Percentiles rank a stretch among this genome's conserved stretches.
phyloP scores from a whole-genome alignment of 1,140 invertebrate genomes.

The Riptortus pedestris region DNA sequence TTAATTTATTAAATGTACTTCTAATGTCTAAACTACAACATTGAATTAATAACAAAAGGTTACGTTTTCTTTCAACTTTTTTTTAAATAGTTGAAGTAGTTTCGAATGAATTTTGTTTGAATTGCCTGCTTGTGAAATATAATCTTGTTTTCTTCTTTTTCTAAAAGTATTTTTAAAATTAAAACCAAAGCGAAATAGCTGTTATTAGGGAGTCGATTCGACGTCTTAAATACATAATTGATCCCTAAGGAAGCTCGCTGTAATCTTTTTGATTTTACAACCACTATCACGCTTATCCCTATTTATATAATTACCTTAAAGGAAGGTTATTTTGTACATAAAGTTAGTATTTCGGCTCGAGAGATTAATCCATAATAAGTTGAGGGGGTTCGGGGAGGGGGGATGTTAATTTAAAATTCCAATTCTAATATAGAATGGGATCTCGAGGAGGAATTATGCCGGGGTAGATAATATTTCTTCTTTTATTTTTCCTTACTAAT shows the following conservation, averaged over 20 bases:
- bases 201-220: constrained; percentile 9
- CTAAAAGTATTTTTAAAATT: constrained; percentile 12
- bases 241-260: background rate
- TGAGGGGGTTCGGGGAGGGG: background rate
- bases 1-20: background rate
- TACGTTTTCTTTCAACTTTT: background rate
- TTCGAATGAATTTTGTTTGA: background rate
- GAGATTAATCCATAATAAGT: constrained; percentile 11
- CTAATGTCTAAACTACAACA: background rate
- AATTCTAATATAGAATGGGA: background rate
- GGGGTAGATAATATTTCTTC: too few relatives aligned
- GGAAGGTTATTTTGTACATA: constrained; percentile 3
- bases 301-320: constrained; percentile 15
- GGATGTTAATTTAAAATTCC: background rate
- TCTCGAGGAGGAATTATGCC: background rate
- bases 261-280: background rate
- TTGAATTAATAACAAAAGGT: background rate
- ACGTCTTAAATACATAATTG: constrained; percentile 17
- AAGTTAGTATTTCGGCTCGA: background rate
- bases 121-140: background rate
- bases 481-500: too few relatives aligned
- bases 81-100: background rate
- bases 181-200: constrained; percentile 17
- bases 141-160: background rate
- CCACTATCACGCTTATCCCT: constrained; percentile 3